Evolutionary conservation across 2,888 invertebrate species (phyloP), one percentile per base, ranked within the genome.

Genomic region (Hemaris fuciformis): DNA sequence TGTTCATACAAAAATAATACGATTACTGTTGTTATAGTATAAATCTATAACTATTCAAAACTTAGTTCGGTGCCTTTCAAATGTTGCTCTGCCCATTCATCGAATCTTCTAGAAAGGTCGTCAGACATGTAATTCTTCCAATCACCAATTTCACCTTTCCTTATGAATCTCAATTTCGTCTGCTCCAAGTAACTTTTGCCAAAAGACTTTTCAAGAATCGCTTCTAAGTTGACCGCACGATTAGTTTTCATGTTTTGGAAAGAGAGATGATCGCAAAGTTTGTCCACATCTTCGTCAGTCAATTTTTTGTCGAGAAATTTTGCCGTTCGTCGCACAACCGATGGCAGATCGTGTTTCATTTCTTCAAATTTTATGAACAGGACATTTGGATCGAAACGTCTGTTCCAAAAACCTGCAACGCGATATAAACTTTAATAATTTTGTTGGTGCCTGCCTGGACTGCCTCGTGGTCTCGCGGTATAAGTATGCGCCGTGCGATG

Each of bases 181-280:
- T 93, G 89, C 20, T 91, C 87, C 42, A 93, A 81, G 60, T 88
- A 89, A 58, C 88, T 88, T 34, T 84, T 85, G 0, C 92, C 91
- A 23, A 89, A 93, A 0, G 93, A 93, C 65, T 93, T 93, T 62
- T 93, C 93, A 8, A 96, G 83, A 42, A 96, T 87, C 1, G 93
- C 89, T 64, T 96, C 95, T 72, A 96, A 83, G 75, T 98, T 98
- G 0, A 97, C 95, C 1, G 96, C 95, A 23, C 96, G 94, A 83
- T 98, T 98, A 0, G 93, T 90, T 75, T 95, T 95, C 98, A 98
- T 98, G 71, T 94, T 95, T 59, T 95, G 93, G 81, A 98, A 98
- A 56, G 95, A 95, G 20, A 97, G 93, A 77, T 97, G 96, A 2
- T 96, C 94, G 64, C 94, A 94, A 0, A 98, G 93, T n/a, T 89